These are phyloP conservation scores for Vulpes vulpes DNA, from an alignment of 2,113 vertebrate species.

Conservation along the genomic window DNA sequence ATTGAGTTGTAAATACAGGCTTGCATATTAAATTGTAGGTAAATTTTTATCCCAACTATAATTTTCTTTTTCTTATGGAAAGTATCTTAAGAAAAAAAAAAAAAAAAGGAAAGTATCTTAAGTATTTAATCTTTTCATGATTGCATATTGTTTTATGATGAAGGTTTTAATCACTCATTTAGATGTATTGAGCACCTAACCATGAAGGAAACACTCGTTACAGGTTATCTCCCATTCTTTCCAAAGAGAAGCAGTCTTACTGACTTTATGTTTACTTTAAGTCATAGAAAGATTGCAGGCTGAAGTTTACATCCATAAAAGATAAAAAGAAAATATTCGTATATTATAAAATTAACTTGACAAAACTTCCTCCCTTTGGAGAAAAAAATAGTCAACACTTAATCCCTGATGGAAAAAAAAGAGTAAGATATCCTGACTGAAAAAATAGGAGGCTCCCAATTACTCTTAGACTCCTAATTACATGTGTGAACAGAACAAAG, in stretches of 20 bases:
- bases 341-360: not conserved
- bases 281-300: not conserved
- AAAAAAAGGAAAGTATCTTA: not conserved
- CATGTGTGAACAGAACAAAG: conserved; percentile 19
- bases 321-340: not conserved
- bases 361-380: not conserved
- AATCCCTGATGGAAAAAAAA: conserved; percentile 10
- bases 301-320: not conserved
- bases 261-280: conserved; percentile 42
- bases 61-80: conserved; percentile 17
- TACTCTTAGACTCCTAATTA: conserved; percentile 48
- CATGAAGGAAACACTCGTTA: not conserved
- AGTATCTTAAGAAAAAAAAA: not conserved
- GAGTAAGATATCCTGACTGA: not conserved
- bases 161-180: conserved; percentile 4
- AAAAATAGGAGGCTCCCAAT: conserved; percentile 42
- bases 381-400: conserved; percentile 28
- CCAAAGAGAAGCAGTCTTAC: not conserved
- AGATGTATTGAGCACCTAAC: not conserved
- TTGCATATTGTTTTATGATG: conserved; percentile 24
- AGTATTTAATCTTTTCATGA: conserved; percentile 52
- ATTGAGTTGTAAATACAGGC: not conserved
- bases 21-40: conserved; percentile 17
- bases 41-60: not conserved
- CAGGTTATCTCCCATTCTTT: not conserved